phyloP scores from a whole-genome alignment of 2,888 invertebrate species.

The Xanthia icteritia region DNA sequence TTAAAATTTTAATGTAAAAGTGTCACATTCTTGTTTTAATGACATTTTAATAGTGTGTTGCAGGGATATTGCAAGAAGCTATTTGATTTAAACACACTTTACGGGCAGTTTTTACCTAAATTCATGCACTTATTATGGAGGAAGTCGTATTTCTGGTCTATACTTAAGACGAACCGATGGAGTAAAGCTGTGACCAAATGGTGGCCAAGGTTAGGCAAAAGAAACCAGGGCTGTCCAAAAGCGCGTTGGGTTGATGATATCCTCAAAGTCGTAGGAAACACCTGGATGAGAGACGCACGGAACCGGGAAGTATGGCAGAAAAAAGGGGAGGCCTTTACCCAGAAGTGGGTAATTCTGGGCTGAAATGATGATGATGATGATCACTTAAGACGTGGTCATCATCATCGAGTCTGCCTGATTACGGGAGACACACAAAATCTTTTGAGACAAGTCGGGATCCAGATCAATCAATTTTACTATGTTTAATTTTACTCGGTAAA shows the following conservation, averaged over 20 bases:
- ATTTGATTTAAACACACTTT: conserved; percentile 44
- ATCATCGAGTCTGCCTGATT: not conserved
- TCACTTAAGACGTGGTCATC: not conserved
- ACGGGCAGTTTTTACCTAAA: conserved; percentile 29
- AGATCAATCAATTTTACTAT: conserved; percentile 1
- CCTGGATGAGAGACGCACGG: too few species aligned
- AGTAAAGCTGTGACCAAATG: too few species aligned
- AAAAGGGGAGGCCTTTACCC: too few species aligned
- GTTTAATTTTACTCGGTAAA: too few species aligned
- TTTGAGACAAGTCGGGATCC: not conserved
- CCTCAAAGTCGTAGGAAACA: too few species aligned
- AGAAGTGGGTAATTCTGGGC: too few species aligned
- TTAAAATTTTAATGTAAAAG: conserved; percentile 59
- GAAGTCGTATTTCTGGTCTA: conserved; percentile 41
- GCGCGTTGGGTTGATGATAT: too few species aligned
- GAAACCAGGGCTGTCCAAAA: too few species aligned
- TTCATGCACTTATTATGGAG: conserved; percentile 20
- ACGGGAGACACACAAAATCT: not conserved
- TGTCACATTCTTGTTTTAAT: conserved; percentile 63
- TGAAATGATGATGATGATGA: too few species aligned
- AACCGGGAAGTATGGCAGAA: too few species aligned
- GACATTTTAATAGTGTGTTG: conserved; percentile 54
- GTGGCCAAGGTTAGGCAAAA: too few species aligned
- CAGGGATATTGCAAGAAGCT: conserved; percentile 41
- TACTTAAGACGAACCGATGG: not conserved